A percentile compares a stretch with the other conserved stretches of the same genome.
Evolutionary conservation across 2,888 invertebrate species (phyloP).

Genomic region (Ochropleura leucogaster): DNA sequence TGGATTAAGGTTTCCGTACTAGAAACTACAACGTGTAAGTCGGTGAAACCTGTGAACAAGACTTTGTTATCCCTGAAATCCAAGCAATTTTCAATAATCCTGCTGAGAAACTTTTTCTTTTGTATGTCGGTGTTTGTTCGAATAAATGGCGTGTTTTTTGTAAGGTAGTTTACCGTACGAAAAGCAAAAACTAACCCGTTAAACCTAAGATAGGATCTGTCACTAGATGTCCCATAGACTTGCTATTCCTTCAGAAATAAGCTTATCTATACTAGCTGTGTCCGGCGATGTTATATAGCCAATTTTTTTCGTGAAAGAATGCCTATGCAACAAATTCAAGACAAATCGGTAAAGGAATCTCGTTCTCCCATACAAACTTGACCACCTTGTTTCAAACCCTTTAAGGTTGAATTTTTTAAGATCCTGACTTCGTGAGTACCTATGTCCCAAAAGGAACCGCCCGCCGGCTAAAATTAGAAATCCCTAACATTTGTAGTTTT

Average conservation of each 20-base stretch:
- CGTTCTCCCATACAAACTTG: too few relatives aligned
- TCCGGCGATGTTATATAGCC: too few relatives aligned
- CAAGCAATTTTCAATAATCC: conserved; percentile 53
- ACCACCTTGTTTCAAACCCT: too few relatives aligned
- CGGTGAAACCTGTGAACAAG: conserved; percentile 36
- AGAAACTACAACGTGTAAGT: conserved; percentile 43
- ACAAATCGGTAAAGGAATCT: too few relatives aligned
- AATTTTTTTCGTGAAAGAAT: too few relatives aligned
- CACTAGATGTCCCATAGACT: neutral
- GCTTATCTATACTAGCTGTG: neutral
- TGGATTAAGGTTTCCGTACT: conserved; percentile 38
- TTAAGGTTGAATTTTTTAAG: too few relatives aligned
- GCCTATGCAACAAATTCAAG: too few relatives aligned
- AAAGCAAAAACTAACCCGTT: neutral
- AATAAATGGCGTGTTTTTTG: neutral
- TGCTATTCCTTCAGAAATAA: neutral
- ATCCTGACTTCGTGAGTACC: too few relatives aligned
- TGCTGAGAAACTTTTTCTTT: conserved; percentile 26
- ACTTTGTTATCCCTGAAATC: conserved; percentile 47
- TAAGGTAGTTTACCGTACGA: neutral
- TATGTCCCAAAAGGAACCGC: too few relatives aligned
- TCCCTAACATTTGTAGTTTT: too few relatives aligned
- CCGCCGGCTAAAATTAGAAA: too few relatives aligned
- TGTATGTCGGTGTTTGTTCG: neutral
- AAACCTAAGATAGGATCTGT: neutral